A percentile compares a stretch with the other conserved stretches of the same genome.
Conservation (phyloP, 1,140 invertebrate species). For the Bathynomus jamesi region DNA sequence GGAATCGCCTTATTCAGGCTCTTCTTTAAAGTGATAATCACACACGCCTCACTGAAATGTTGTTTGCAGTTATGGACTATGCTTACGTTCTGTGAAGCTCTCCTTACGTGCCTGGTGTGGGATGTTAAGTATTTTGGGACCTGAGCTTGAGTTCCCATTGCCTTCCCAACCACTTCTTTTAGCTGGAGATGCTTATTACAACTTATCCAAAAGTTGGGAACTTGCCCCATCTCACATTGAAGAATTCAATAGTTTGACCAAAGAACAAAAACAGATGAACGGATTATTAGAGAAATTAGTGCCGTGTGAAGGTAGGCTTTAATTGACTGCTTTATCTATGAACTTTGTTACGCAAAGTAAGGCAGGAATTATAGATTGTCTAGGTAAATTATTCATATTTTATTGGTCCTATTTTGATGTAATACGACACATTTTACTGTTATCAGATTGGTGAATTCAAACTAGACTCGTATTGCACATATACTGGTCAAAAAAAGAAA, state of each 20-base stretch:
- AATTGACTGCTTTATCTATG: no score
- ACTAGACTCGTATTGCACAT: no score
- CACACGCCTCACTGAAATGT: no score
- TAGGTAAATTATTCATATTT: no score
- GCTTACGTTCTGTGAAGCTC: not conserved
- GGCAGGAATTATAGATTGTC: no score
- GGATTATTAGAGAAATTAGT: not conserved
- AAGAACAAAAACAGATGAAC: not conserved
- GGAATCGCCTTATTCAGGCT: no score
- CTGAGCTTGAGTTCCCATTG: not conserved
- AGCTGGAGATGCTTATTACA: not conserved
- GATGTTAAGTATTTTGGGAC: not conserved
- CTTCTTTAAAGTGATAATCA: no score
- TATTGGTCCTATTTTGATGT: no score
- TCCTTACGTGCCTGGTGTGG: not conserved
- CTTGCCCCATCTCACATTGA: not conserved
- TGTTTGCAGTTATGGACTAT: not conserved
- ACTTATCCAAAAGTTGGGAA: not conserved
- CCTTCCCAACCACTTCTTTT: not conserved
- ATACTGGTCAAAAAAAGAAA: no score
- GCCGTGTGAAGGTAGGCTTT: not conserved
- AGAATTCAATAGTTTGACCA: not conserved
- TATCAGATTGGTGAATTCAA: no score
- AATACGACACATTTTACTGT: no score
- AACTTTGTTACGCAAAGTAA: no score